These are phyloP conservation scores for human DNA, from an alignment of 2,113 vertebrate species.

Conservation along the genomic window GRCh38 chr4:43929001-43929500, in stretches of 20 bases:
- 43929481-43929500: not conserved
- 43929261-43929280: not conserved
- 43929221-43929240: not conserved
- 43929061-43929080: not conserved
- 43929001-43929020: not conserved
- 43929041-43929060: not conserved
- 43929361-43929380: not conserved
- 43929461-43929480: not conserved
- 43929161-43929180: not conserved
- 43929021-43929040: not conserved
- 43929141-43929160: not conserved
- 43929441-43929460: not conserved
- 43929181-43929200: not conserved
- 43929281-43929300: no score
- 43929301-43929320: not conserved
- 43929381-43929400: not conserved
- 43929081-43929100: not conserved
- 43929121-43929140: not conserved
- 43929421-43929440: slow-evolving; percentile 10
- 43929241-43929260: not conserved
- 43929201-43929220: not conserved
- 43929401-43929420: slow-evolving; percentile 11
- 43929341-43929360: not conserved
- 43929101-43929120: not conserved
- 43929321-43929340: not conserved